Evolutionary conservation across 2,113 vertebrate species (phyloP).

Genomic region (Ammospiza caudacuta): DNA sequence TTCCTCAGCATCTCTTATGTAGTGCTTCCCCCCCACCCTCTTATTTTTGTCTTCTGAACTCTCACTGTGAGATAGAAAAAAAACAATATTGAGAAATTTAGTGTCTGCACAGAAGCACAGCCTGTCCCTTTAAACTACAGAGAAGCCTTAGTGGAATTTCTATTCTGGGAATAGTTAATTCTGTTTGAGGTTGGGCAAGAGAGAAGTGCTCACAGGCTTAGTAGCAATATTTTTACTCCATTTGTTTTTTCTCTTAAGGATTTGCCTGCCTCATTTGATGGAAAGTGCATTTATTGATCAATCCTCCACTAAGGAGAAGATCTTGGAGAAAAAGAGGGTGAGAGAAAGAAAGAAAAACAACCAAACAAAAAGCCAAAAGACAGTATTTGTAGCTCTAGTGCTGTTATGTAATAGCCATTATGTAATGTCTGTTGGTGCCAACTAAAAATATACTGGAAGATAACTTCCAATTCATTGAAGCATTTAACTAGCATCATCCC

Average conservation of each 20-base stretch:
- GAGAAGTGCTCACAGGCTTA: background rate
- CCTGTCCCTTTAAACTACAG: constrained; percentile 59
- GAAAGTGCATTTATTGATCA: constrained; percentile 29
- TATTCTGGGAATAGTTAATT: constrained; percentile 69
- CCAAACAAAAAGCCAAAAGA: background rate
- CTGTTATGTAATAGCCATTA: constrained; percentile 67
- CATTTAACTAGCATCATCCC: constrained; percentile 19
- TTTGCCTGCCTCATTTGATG: constrained; percentile 35
- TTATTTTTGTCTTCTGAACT: constrained; percentile 31
- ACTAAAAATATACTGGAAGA: constrained; percentile 70
- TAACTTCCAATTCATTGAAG: constrained; percentile 60
- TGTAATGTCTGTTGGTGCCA: constrained; percentile 60
- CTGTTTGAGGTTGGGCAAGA: constrained; percentile 63
- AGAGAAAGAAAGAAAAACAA: background rate
- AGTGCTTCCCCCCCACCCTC: background rate
- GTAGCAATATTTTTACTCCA: constrained; percentile 40
- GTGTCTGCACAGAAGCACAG: constrained; percentile 13
- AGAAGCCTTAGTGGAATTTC: constrained; percentile 63
- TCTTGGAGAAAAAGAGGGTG: background rate
- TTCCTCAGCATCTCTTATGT: background rate
- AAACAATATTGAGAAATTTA: background rate
- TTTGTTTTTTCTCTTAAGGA: constrained; percentile 38
- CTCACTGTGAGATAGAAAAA: background rate
- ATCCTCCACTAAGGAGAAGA: background rate
- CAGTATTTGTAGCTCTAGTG: constrained; percentile 32